Base-by-base conservation (phyloP, 2,888 invertebrate species). In the Orchesellides sinensis region DNA sequence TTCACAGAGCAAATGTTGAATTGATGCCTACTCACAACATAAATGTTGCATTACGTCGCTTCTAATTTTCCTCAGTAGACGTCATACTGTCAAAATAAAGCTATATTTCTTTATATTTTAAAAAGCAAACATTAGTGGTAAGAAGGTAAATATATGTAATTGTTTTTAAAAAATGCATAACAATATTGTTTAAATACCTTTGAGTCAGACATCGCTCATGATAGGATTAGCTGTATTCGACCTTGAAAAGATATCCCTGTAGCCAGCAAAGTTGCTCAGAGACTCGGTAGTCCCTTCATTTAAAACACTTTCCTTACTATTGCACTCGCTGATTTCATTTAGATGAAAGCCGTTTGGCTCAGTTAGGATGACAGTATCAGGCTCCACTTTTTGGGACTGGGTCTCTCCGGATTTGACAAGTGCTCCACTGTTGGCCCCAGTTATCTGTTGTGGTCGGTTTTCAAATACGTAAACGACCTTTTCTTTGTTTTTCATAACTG, bases 211-310 rank as follows among this genome's bases (percentile, higher is more conserved):
- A 92, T 95, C 94, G 91, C 98, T 97, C 87, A 95, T 93, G 89
- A 98, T 97, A 74, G 96, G 95, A 72, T 95, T 93, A 49, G 94
- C 93, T 83, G 92, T 92, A 80, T 89, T 91, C 84, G 93, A 92
- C 86, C 93, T 92, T 78, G 92, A 90, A 66, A 89, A 87, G 49
- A 89, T 89, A 91, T 95, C 95, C 91, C 94, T 94, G 87, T 94
- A 93, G 10, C 96, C 96, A 10, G 95, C 96, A 89, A 96, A 96
- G 87, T 93, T 93, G 89, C 94, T 85, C 6, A 87, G n/a, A 10
- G 86, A 85, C 27, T 82, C 83, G 1, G 84, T 56, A 8, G 47
- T 47, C 12, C 79, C 83, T n/a, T 75, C 81, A 27, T 59, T 65
- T 21, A 69, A 56, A 25, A 68, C 78, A 47, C 25, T 81, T 23